These are phyloP conservation scores for Theristicus caerulescens DNA, from an alignment of 2,113 vertebrate genomes.

Conservation along the genomic window DNA sequence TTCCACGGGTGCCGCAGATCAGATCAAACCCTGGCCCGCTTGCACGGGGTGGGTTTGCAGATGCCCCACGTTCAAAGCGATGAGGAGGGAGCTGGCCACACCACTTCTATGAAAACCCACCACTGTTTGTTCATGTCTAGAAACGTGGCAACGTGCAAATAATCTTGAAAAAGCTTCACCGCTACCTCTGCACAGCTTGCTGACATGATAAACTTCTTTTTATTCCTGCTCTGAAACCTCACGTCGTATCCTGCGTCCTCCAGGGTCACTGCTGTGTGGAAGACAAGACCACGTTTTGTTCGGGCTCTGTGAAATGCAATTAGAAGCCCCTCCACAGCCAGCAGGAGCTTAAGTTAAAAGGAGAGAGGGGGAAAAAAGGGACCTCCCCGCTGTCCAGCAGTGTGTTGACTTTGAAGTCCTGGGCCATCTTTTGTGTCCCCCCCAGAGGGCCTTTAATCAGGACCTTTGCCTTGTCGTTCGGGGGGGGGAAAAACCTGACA, in stretches of 20 bases:
- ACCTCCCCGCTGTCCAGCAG: conserved; percentile 78
- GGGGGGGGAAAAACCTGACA: neutral
- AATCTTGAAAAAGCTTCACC: neutral
- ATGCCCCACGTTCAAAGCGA: rapidly evolving
- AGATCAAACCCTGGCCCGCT: neutral
- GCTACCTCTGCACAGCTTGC: neutral
- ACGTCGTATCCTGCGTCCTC: neutral
- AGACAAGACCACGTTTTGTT: conserved; percentile 77
- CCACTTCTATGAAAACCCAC: neutral
- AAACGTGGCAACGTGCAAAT: neutral
- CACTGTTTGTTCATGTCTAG: rapidly evolving
- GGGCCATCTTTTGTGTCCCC: conserved; percentile 72
- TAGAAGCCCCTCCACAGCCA: conserved; percentile 73
- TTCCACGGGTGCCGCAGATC: rapidly evolving
- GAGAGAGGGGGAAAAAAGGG: conserved; percentile 37
- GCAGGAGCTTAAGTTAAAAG: conserved; percentile 64
- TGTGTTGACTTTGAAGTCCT: conserved; percentile 80
- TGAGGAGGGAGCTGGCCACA: neutral
- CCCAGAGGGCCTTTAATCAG: conserved; percentile 80
- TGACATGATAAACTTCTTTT: conserved; percentile 5
- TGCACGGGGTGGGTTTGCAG: neutral
- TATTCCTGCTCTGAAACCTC: conserved; percentile 40
- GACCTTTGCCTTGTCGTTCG: conserved; percentile 75
- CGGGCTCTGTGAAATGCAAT: conserved; percentile 78
- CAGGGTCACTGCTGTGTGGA: conserved; percentile 53